phyloP scores from a whole-genome alignment of 2,888 invertebrate species.

The Lasioglossum marginatum region DNA sequence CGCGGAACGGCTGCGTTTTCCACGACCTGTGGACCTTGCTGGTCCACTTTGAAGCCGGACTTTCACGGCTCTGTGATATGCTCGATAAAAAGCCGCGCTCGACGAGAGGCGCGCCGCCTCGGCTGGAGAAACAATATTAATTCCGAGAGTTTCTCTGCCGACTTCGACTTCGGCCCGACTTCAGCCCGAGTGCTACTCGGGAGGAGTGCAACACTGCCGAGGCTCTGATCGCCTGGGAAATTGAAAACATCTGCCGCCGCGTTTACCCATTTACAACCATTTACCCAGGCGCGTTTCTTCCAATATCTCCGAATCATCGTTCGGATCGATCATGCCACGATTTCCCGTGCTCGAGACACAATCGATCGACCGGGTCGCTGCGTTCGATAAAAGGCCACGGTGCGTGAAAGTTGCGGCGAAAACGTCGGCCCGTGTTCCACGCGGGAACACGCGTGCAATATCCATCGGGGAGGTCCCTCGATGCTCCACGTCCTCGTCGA shows the following conservation, averaged over 20 bases:
- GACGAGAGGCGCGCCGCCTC: conserved; percentile 49
- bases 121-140: conserved; percentile 55
- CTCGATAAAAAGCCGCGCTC: conserved; percentile 51
- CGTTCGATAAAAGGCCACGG: not conserved
- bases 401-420: conserved; percentile 30
- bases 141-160: conserved; percentile 39
- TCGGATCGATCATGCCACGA: not conserved
- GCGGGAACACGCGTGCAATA: conserved; percentile 15
- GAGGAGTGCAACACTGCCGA: not conserved
- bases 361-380: not conserved
- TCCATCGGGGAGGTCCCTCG: not conserved
- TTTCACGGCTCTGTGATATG: conserved; percentile 57
- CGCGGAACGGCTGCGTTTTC: conserved; percentile 44
- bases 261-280: not conserved
- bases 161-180: not conserved
- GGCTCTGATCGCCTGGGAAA: conserved; percentile 15
- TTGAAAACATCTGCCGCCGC: not conserved
- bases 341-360: not conserved
- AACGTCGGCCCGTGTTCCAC: not conserved
- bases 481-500: not conserved
- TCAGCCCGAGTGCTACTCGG: not conserved
- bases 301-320: not conserved
- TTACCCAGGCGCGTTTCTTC: not conserved
- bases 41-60: conserved; percentile 61
- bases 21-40: conserved; percentile 48